These are phyloP conservation scores for Xenopus laevis DNA, from an alignment of 2,113 vertebrate genomes.

Conservation along the genomic window DNA sequence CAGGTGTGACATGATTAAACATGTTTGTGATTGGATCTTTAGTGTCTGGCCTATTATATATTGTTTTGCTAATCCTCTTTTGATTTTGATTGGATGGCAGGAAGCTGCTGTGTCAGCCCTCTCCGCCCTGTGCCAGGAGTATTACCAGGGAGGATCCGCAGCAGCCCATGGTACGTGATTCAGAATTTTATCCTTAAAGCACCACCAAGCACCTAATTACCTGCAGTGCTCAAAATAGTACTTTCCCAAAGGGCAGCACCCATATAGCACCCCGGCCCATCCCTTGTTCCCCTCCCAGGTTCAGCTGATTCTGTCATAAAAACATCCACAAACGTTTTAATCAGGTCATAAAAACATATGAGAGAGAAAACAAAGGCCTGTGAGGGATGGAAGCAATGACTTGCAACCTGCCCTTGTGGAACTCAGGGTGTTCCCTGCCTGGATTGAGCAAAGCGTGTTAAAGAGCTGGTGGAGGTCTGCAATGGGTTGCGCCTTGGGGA, in stretches of 20 bases:
- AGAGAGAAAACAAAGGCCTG: conserved; percentile 7
- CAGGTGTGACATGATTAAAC: no score
- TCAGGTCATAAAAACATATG: neutral
- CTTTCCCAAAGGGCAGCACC: neutral
- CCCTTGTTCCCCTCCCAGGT: neutral
- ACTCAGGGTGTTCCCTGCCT: neutral
- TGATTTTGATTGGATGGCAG: conserved; percentile 59
- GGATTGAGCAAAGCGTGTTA: no score
- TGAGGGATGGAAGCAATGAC: conserved; percentile 14
- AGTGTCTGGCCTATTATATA: no score
- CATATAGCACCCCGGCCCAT: conserved; percentile 11
- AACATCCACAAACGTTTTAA: no score
- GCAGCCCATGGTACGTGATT: conserved; percentile 75
- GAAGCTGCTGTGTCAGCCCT: conserved; percentile 73
- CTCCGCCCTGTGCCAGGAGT: conserved; percentile 76
- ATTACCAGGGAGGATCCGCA: conserved; percentile 64
- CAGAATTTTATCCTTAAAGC: conserved; percentile 5
- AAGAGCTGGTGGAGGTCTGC: neutral
- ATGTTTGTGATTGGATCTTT: no score
- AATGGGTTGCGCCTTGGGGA: no score
- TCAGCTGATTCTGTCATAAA: neutral
- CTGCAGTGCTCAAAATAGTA: conserved; percentile 22
- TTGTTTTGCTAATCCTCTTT: neutral
- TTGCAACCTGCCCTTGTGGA: neutral
- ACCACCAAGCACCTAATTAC: neutral